phyloP scores from a whole-genome alignment of 1,140 invertebrate genomes.

The Patella vulgata region DNA sequence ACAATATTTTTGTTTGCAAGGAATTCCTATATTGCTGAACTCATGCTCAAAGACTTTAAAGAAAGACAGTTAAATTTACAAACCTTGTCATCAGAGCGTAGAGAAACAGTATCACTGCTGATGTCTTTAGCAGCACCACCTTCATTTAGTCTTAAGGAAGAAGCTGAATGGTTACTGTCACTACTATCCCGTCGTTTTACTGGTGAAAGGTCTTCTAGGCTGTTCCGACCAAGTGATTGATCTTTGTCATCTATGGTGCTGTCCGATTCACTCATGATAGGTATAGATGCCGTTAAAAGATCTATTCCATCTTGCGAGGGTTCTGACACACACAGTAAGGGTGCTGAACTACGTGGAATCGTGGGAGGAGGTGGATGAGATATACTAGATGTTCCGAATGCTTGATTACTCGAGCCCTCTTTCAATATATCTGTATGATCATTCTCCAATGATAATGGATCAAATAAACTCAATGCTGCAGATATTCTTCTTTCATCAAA shows the following conservation, averaged over 20 bases:
- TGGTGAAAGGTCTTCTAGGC: slow-evolving; percentile 2
- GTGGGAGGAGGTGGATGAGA: too few species aligned
- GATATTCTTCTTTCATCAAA: slow-evolving; percentile 58
- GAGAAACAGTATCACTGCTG: slow-evolving; percentile 39
- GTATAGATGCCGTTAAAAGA: not conserved
- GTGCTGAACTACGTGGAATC: too few species aligned
- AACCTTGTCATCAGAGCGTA: slow-evolving; percentile 48
- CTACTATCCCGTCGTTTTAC: slow-evolving; percentile 22
- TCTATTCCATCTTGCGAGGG: too few species aligned
- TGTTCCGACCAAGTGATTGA: slow-evolving; percentile 12
- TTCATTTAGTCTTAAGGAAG: slow-evolving; percentile 40
- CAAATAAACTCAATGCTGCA: slow-evolving; percentile 52
- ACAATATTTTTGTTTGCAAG: not conserved
- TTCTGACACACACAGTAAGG: too few species aligned
- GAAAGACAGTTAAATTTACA: slow-evolving; percentile 5
- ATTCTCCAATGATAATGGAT: slow-evolving; percentile 49
- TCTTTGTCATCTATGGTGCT: too few species aligned
- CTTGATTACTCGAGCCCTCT: too few species aligned
- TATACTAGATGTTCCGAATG: too few species aligned
- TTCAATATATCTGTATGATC: slow-evolving; percentile 15
- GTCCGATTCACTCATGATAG: not conserved
- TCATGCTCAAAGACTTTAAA: too few species aligned
- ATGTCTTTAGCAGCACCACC: slow-evolving; percentile 21
- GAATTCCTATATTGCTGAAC: too few species aligned
- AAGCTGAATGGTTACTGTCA: slow-evolving; percentile 36